phyloP scores from a whole-genome alignment of 2,888 invertebrate species.

The Apodemia duryi region DNA sequence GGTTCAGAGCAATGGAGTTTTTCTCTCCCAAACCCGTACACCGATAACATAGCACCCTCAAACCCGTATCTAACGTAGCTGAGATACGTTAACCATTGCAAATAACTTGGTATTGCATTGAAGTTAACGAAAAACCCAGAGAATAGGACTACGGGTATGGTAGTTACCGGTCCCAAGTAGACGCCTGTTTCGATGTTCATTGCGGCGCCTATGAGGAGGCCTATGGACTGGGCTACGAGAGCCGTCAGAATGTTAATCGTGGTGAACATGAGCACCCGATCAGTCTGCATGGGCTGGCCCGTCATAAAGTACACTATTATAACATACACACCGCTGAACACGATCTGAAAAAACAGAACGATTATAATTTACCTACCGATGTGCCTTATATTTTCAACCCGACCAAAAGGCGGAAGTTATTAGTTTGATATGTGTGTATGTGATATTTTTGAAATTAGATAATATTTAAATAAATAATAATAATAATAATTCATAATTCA shows the following conservation, averaged over 20 bases:
- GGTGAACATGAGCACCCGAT: conserved; percentile 89
- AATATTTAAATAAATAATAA: too few species aligned
- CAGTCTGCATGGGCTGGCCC: conserved; percentile 93
- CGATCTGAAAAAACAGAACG: conserved; percentile 77
- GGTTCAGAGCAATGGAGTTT: conserved; percentile 89
- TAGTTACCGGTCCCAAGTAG: conserved; percentile 91
- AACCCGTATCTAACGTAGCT: conserved; percentile 94
- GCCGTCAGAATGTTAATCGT: conserved; percentile 88
- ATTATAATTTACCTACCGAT: neutral
- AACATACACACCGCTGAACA: conserved; percentile 91
- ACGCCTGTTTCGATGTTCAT: conserved; percentile 91
- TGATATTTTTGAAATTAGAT: too few species aligned
- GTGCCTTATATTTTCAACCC: too few species aligned
- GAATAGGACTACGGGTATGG: conserved; percentile 94
- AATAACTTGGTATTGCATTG: conserved; percentile 92
- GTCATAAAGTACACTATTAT: conserved; percentile 97
- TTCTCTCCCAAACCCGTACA: conserved; percentile 92
- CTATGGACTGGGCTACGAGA: conserved; percentile 94
- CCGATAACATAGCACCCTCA: conserved; percentile 93
- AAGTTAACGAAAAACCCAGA: conserved; percentile 97
- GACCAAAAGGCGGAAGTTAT: too few species aligned
- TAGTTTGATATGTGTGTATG: too few species aligned
- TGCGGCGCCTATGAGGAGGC: conserved; percentile 94
- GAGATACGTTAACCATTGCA: conserved; percentile 93
- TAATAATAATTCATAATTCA: too few species aligned